Conservation (phyloP, 2,113 vertebrate genomes). For the Choloepus hoffmanni region DNA sequence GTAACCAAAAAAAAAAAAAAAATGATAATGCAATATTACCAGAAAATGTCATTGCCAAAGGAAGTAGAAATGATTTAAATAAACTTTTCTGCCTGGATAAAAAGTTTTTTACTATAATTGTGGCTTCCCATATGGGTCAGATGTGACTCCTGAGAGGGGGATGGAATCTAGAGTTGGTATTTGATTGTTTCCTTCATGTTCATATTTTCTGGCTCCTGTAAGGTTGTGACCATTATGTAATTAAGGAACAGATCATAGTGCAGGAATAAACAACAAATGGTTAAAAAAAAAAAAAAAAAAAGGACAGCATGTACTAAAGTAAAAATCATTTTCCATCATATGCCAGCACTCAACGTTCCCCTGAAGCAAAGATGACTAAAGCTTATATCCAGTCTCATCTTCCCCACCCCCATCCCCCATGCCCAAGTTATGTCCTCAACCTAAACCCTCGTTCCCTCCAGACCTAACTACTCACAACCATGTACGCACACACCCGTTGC, state of each 20-base stretch:
- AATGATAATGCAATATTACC: no score
- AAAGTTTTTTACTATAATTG: neutral
- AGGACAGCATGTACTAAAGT: slow-evolving; percentile 59
- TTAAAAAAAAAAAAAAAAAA: neutral
- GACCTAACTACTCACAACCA: neutral
- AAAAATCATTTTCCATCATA: slow-evolving; percentile 58
- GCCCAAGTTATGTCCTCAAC: neutral
- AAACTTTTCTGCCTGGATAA: neutral
- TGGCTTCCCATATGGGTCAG: neutral
- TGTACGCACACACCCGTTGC: neutral
- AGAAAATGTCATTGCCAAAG: neutral
- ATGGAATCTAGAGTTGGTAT: neutral
- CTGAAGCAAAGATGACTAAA: slow-evolving; percentile 67
- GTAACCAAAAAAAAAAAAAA: no score
- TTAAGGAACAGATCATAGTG: no score
- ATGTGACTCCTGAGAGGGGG: neutral
- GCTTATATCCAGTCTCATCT: neutral
- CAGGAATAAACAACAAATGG: neutral
- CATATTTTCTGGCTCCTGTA: neutral
- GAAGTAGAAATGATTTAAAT: neutral
- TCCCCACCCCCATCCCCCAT: neutral
- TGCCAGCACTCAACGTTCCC: slow-evolving; percentile 3
- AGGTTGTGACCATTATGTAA: neutral
- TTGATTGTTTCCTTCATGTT: neutral
- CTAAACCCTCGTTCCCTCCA: neutral